Evolutionary conservation across 1,140 invertebrate genomes (phyloP), one percentile per base, ranked within the genome.

Genomic region (Anadara kagoshimensis): DNA sequence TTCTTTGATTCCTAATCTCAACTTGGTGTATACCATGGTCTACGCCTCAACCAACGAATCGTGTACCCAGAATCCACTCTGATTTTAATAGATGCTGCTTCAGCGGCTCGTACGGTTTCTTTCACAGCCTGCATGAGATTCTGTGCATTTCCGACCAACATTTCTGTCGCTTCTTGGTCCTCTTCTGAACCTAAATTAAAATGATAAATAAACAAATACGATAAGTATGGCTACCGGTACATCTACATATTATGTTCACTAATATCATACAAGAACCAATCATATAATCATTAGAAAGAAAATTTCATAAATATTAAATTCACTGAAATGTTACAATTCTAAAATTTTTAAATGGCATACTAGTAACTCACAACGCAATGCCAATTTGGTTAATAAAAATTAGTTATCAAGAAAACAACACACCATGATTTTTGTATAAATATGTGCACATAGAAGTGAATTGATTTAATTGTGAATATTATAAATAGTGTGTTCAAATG

Each of bases 121-220:
- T 99, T 99, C 0, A 99, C 98, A 75, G 97, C 98, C 89, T 99
- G 98, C 98, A 99, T 99, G 49, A 99, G 91, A 90, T 99, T 99
- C 89, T 99, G 98, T 20, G 98, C 98, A 91, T 99, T 99, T 56
- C 98, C 97, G 57, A 99, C 98, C 78, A 99, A 90, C 97, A 99
- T 99, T 85, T 99, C 98, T 1, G 98, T 99, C 4, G 98, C 98
- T 90, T 99, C 98, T 85, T 98, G 96, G 90, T 99, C 98, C 90
- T 99, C 98, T 89, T 99, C 97, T 8, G 97, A 98, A 82, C 96
- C 97, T 98, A 83, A 67, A 82, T 81, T 36, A 67, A 68, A 74
- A 65, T 54, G 44, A 10, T 43, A 8, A 68, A 43, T 20, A 45
- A 65, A 59, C n/a, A 24, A 1, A 36, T 14, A 26, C 2, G 22